Base-by-base conservation (phyloP, 2,888 invertebrate species). In the Autographa gamma region DNA sequence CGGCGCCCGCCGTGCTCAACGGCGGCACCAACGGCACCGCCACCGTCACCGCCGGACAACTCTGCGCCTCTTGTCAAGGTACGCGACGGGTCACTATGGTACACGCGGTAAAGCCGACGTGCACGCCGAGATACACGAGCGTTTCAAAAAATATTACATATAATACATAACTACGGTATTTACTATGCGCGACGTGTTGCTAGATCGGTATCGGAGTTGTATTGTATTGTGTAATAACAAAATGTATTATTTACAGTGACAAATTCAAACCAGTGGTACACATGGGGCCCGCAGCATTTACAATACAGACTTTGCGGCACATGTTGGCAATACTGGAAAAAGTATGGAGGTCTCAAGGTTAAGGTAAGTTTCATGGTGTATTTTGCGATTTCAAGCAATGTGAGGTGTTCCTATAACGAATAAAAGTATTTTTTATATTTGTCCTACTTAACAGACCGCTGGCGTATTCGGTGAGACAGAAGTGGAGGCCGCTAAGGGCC, bases 251-350 rank as follows among this genome's bases (percentile, higher is more conserved):
- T 79, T 96, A 68, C 93, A 97, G 97, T 96, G 79, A 97, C 97
- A 80, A 97, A 96, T 80, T 98, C 98, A 81, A 96, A 96, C 86
- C 98, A 99, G 96, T 99, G 99, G 99, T 99, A 99, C 93, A 97
- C 98, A 61, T 99, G 99, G 98, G 99, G 98, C 66, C 98, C 98
- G 65, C 97, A 98, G 78, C 98, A 99, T 92, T 97, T 98, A 96
- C 98, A 98, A 91, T 98, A 98, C 94, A 97, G 99, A 85, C 96
- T 99, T 75, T 99, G 99, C 93, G 98, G 98, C 86, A 96, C 96
- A 18, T 99, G 99, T 93, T 99, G 99, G 99, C 97, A 97, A 77
- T 99, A 99, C 92, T 99, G 99, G 99, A 99, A 99, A 94, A 99
- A 99, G 93, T 99, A 99, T 93, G 99, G 99, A 71, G 99, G 99